Percentiles rank a stretch among this genome's conserved stretches.
These are phyloP conservation scores for Gibbula magus DNA, from an alignment of 2,888 invertebrate species.

Conservation along the genomic window DNA sequence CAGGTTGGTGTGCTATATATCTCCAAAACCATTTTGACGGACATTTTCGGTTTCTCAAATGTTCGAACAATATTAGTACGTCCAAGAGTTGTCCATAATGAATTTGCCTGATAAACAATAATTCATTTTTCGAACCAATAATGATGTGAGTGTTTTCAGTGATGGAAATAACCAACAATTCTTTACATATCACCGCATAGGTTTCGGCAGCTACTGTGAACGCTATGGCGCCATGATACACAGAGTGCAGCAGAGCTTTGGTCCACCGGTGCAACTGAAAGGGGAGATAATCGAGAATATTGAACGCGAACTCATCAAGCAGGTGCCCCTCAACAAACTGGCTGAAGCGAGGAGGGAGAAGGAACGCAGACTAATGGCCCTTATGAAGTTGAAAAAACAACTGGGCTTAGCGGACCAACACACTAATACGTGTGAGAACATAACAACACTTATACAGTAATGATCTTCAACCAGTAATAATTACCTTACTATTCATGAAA, in stretches of 20 bases:
- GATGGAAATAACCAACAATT: too few species aligned
- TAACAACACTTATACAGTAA: too few species aligned
- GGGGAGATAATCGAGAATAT: conserved; percentile 50
- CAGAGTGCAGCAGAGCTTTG: conserved; percentile 55
- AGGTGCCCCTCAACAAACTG: conserved; percentile 63
- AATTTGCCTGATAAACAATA: too few species aligned
- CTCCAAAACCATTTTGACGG: not conserved
- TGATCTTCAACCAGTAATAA: too few species aligned
- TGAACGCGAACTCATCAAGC: conserved; percentile 43
- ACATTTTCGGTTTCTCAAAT: not conserved
- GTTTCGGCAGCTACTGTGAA: conserved; percentile 63
- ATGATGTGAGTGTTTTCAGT: too few species aligned
- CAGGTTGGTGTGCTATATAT: not conserved
- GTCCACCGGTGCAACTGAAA: conserved; percentile 55
- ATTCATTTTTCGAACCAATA: too few species aligned
- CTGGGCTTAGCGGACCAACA: conserved; percentile 32
- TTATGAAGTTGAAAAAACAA: conserved; percentile 67
- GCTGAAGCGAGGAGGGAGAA: conserved; percentile 65
- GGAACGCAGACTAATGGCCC: conserved; percentile 63
- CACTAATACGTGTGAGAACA: too few species aligned
- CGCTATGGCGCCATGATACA: conserved; percentile 66
- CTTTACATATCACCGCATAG: conserved; percentile 32
- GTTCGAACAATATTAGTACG: not conserved
- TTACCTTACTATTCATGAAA: too few species aligned
- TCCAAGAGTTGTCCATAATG: too few species aligned